Conservation (phyloP, 1,140 invertebrate genomes). For the Heterodera carotae region DNA sequence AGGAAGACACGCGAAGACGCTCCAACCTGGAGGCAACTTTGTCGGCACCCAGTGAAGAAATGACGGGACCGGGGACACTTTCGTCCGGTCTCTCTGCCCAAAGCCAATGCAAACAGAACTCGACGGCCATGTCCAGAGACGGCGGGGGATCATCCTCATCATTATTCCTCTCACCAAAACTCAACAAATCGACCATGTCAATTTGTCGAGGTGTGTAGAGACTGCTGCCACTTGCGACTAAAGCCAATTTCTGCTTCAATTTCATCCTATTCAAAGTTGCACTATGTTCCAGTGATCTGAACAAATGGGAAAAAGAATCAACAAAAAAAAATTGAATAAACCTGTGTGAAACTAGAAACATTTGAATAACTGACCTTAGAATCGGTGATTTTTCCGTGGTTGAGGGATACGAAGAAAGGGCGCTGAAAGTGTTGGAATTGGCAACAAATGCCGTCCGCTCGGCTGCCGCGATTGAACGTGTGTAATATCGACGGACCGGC, state of each 20-base stretch:
- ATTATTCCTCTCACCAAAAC: constrained; percentile 21
- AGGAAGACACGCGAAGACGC: constrained; percentile 20
- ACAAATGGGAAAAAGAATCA: background rate
- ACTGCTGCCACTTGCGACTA: constrained; percentile 18
- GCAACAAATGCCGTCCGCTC: background rate
- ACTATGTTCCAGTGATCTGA: constrained; percentile 19
- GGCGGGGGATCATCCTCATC: constrained; percentile 10
- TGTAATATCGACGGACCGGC: constrained; percentile 6
- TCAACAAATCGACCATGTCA: constrained; percentile 22
- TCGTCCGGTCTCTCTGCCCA: constrained; percentile 21
- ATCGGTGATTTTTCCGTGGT: constrained; percentile 11
- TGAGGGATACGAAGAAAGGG: constrained; percentile 1
- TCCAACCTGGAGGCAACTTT: constrained; percentile 22
- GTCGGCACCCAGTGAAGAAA: constrained; percentile 18
- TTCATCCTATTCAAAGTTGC: constrained; percentile 25
- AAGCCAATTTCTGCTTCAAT: constrained; percentile 22
- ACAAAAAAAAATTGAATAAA: background rate
- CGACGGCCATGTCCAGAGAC: constrained; percentile 29
- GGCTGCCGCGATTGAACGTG: constrained; percentile 15
- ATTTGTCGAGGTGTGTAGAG: constrained; percentile 15
- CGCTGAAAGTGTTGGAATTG: constrained; percentile 21
- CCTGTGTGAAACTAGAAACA: background rate
- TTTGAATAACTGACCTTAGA: no score
- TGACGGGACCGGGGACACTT: background rate
- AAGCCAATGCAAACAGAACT: constrained; percentile 38